Evolutionary conservation across 2,113 vertebrate genomes (phyloP), one percentile per base, ranked within the genome.

Genomic region (Tursiops truncatus): DNA sequence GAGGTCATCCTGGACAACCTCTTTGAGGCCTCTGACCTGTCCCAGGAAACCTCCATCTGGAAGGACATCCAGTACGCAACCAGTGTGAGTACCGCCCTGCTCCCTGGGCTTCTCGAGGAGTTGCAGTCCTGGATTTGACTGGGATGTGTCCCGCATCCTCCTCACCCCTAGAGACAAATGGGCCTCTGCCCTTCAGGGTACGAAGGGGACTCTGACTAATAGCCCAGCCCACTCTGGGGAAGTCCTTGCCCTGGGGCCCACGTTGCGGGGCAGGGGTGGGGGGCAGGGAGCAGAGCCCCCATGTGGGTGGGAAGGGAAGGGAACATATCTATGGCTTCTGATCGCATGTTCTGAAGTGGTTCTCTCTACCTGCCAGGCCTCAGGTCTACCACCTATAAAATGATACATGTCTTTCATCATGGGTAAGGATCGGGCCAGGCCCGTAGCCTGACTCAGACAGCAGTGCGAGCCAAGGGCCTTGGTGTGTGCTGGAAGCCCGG

Each of bases 1-100:
- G 99, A 99, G 65, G 99, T 99, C 21, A 99, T 99, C 96, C 11
- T 99, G 98, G 99, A 99, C 91, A 99, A 99, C 97, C 98, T 99
- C 71, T 98, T 99, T 20, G 99, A 99, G 96, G 98, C 97, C 50
- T 99, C 99, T 0, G 99, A 99, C 95, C 98, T 99, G 41, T 99
- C 99, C 89, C 98, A 98, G 92, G 99, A 99, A 90, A 99, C 99
- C 5, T 99, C 99, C 23, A 95, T 99, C 98, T 99, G 99, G 99
- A 99, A 99, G 98, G 99, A 99, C 98, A 99, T 99, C 14, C 99
- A 99, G 97, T 99, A 99, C 0, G 99, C 99, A 0, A 99, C 99
- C 0, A 99, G 98, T 5, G 99, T 99, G 98, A 99, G 99, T 99
- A 53, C 47, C 36, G 47, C 50, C 2, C 38, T 76, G 84, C 58